Evolutionary conservation across 1,140 invertebrate species (phyloP).

Genomic region (Aphelenchoides fujianensis): DNA sequence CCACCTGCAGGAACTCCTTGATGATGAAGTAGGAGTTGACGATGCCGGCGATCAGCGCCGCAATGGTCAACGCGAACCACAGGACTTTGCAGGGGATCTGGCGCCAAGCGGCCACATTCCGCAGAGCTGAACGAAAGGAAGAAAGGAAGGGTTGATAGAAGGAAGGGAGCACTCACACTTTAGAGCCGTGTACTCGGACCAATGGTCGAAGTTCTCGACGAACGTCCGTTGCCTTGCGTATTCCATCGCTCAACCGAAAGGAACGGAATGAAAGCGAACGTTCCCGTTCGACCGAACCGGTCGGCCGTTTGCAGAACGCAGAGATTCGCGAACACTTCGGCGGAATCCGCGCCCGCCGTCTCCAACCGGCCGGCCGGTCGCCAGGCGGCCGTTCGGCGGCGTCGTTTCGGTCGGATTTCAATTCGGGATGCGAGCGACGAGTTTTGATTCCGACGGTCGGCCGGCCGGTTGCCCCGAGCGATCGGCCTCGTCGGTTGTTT

Average conservation of each 20-base stretch:
- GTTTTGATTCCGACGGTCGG: too few relatives aligned
- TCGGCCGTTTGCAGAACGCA: too few relatives aligned
- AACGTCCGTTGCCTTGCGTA: conserved; percentile 8
- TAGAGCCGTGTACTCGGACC: conserved; percentile 3
- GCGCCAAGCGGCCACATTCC: conserved; percentile 14
- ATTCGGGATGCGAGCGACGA: too few relatives aligned
- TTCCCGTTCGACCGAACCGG: too few relatives aligned
- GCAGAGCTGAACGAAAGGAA: neutral
- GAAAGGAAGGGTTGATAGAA: neutral
- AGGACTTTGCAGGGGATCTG: conserved; percentile 1
- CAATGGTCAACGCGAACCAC: conserved; percentile 14
- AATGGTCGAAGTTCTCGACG: conserved; percentile 13
- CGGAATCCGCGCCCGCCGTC: too few relatives aligned
- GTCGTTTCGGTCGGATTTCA: too few relatives aligned
- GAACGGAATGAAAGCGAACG: too few relatives aligned
- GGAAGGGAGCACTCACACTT: neutral
- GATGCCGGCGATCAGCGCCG: neutral
- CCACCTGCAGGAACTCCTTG: conserved; percentile 9
- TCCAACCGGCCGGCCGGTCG: too few relatives aligned
- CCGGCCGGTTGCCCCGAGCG: too few relatives aligned
- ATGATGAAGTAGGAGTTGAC: conserved; percentile 2
- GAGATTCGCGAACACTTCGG: too few relatives aligned
- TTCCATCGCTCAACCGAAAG: conserved; percentile 11
- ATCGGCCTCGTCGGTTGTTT: too few relatives aligned
- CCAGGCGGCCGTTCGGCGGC: too few relatives aligned